These are phyloP conservation scores for Lysiphlebus fabarum DNA, from an alignment of 1,140 invertebrate species.

Conservation along the genomic window DNA sequence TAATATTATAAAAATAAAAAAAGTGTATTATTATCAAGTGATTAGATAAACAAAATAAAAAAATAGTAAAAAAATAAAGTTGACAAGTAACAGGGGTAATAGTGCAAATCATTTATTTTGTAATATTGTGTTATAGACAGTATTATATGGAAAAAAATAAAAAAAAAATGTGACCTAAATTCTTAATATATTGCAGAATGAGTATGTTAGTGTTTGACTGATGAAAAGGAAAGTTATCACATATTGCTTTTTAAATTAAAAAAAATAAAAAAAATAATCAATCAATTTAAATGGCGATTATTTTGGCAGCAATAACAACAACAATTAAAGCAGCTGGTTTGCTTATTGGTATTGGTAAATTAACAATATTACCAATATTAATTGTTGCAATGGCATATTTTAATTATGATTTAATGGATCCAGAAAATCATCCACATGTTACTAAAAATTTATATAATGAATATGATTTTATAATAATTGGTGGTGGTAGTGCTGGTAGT, in stretches of 20 bases:
- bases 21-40: too few relatives aligned
- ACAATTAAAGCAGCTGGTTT: slow-evolving; percentile 69
- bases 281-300: slow-evolving; percentile 28
- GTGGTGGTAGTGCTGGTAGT: slow-evolving; percentile 81
- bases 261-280: slow-evolving; percentile 14
- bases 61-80: too few relatives aligned
- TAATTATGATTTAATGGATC: slow-evolving; percentile 82
- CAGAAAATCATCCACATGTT: slow-evolving; percentile 73
- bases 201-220: not conserved
- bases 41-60: too few relatives aligned
- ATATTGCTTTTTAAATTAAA: not conserved
- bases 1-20: too few relatives aligned
- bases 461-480: slow-evolving; percentile 80
- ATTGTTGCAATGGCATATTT: slow-evolving; percentile 77
- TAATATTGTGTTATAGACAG: too few relatives aligned
- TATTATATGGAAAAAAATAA: too few relatives aligned
- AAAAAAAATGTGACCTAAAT: slow-evolving; percentile 1
- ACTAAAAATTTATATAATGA: slow-evolving; percentile 62
- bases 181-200: not conserved
- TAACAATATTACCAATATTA: slow-evolving; percentile 74
- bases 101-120: too few relatives aligned
- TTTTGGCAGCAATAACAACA: slow-evolving; percentile 53
- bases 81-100: too few relatives aligned
- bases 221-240: not conserved
- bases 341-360: slow-evolving; percentile 66